Evolutionary conservation across 2,113 vertebrate genomes (phyloP), one percentile per base, ranked within the genome.

Genomic region (Ochotona curzoniae): DNA sequence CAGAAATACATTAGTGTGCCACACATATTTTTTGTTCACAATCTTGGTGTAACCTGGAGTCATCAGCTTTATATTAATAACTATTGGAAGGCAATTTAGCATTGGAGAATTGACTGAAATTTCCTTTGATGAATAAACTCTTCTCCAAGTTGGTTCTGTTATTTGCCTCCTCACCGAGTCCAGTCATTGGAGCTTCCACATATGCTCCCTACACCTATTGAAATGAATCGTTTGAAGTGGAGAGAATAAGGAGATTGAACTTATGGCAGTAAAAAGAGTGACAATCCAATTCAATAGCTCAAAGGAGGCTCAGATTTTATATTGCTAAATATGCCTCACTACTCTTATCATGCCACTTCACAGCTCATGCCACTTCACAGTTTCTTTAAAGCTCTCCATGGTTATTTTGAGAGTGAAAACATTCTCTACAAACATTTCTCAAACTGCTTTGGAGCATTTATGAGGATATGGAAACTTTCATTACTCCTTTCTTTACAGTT

Each of bases 321-420:
- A 71, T 93, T 86, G 80, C 88, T 95, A 93, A 95, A 93, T 96
- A 93, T 93, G 84, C 89, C 75, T 92, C 81, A 32, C 69, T 76
- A 92, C 76, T 83, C 93, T 93, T 96, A 96, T 93, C 93, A 88
- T 86, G 49, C 70, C 75, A 95, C 87, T 94, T 94, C 90, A 94
- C 83, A 94, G 92, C 69, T 89, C 84, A 80, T 91, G 74, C 67
- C 92, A 93, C 81, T 94, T 90, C 51, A 83, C 83, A 93, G 87
- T 47, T 76, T n/a, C 78, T 91, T 93, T 93, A 94, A 95, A 93
- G 79, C 64, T 89, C 44, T 79, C 57, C 70, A 91, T 92, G 89
- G 93, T 89, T 93, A 91, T 93, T 96, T 78, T 82, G 69, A 92
- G 84, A 86, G 84, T 93, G 81, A 87, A 95, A 93, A 74, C 75